Evolutionary conservation across 2,113 vertebrate genomes (phyloP).

Genomic region (Phylloscopus trochilus): DNA sequence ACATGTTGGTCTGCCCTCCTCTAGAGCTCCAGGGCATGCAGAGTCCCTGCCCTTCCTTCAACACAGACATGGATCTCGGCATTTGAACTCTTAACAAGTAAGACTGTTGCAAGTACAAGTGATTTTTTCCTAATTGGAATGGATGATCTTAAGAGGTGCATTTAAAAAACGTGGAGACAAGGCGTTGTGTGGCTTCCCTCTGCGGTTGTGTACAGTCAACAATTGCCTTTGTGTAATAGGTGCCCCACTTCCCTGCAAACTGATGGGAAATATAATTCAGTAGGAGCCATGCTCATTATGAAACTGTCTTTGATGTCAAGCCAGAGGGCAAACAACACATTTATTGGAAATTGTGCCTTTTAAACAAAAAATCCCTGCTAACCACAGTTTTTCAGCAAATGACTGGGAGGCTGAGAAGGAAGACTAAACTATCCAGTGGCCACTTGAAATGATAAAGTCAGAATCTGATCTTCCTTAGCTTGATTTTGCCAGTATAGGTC

Average conservation of each 20-base stretch:
- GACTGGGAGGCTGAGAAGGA: background rate
- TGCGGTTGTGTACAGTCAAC: background rate
- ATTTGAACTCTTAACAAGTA: background rate
- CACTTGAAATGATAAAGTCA: background rate
- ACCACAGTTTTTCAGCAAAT: conserved; percentile 6
- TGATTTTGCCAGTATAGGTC: background rate
- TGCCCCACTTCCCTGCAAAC: background rate
- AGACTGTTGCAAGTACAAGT: background rate
- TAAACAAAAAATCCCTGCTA: conserved; percentile 2
- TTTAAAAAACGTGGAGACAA: background rate
- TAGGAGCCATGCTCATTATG: background rate
- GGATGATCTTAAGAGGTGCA: background rate
- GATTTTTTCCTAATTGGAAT: background rate
- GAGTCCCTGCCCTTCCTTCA: background rate
- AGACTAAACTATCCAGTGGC: background rate
- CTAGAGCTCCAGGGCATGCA: accelerated
- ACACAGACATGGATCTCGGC: background rate
- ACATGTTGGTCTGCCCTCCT: background rate
- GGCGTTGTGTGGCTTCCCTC: accelerated
- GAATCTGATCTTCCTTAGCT: background rate
- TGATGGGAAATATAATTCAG: background rate
- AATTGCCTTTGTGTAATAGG: background rate
- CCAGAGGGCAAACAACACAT: background rate
- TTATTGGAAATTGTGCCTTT: conserved; percentile 25
- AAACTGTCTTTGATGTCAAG: conserved; percentile 12